These are phyloP conservation scores for Nymphalis polychloros DNA, from an alignment of 2,888 invertebrate genomes.

Conservation along the genomic window DNA sequence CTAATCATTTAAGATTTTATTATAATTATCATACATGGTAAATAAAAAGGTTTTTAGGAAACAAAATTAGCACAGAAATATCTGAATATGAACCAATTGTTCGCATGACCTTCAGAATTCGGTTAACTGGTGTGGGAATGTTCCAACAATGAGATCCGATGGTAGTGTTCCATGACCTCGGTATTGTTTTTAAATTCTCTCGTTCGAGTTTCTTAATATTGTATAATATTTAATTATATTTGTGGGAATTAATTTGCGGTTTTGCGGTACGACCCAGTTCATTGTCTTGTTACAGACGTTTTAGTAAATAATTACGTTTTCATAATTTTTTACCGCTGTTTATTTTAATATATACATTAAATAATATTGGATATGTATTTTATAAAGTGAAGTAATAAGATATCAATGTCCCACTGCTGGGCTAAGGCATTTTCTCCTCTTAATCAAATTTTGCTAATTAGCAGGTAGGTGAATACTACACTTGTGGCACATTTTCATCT, in stretches of 20 bases:
- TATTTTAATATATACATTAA: neutral
- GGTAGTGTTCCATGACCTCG: constrained; percentile 29
- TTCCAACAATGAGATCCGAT: constrained; percentile 22
- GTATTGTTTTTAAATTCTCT: constrained; percentile 29
- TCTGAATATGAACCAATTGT: constrained; percentile 26
- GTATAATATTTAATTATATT: constrained; percentile 26
- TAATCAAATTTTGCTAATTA: too few species aligned
- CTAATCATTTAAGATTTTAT: too few species aligned
- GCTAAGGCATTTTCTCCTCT: too few species aligned
- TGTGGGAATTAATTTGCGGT: constrained; percentile 22
- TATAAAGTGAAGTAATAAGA: neutral
- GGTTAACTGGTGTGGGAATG: constrained; percentile 63
- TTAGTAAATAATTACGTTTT: neutral
- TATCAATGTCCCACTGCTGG: constrained; percentile 1
- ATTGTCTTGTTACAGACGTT: constrained; percentile 6
- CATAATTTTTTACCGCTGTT: neutral
- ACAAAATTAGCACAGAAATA: constrained; percentile 28
- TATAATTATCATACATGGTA: too few species aligned
- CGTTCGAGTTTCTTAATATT: constrained; percentile 29
- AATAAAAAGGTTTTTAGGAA: constrained; percentile 11
- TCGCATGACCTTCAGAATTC: constrained; percentile 52
- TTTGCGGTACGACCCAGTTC: constrained; percentile 17
- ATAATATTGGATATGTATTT: neutral
- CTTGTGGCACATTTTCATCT: too few species aligned
- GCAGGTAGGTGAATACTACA: too few species aligned